Percentiles rank a stretch among this genome's conserved stretches.
Conservation (phyloP, 30 jellyfish, hydroid and myxozoan species). For the Chrysaora quinquecirrha region DNA sequence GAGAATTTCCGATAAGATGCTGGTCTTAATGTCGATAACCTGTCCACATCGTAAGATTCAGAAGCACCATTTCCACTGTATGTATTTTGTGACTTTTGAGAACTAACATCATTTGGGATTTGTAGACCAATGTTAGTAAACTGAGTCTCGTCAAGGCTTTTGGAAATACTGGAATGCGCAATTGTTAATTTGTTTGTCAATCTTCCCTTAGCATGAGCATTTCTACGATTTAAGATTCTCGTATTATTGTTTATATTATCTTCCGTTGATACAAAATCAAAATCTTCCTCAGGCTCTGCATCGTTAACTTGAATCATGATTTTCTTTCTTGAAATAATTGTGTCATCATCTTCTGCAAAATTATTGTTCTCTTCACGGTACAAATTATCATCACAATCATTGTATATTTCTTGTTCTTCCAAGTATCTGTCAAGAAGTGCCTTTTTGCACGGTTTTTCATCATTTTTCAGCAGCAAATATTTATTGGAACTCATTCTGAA, state of each 20-base stretch:
- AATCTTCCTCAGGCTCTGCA: background rate
- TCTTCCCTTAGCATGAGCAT: background rate
- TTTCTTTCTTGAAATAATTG: background rate
- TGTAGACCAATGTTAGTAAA: background rate
- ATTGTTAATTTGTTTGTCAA: background rate
- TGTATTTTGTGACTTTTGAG: background rate
- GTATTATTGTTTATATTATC: background rate
- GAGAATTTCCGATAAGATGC: background rate
- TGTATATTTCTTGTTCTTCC: slow-evolving; percentile 2
- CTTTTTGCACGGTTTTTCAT: background rate
- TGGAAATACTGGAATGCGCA: background rate
- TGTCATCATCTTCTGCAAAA: background rate
- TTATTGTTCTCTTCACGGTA: background rate
- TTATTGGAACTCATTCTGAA: too few species aligned
- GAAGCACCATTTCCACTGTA: background rate
- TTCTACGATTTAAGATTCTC: background rate
- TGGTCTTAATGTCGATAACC: background rate
- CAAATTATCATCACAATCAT: background rate
- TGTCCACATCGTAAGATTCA: background rate
- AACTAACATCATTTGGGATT: background rate
- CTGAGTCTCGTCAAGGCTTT: background rate
- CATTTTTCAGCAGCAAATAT: background rate
- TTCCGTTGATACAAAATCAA: background rate
- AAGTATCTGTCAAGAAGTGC: background rate
- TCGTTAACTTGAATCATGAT: background rate